Conservation (phyloP, 92 coral and sea anemone genomes). For the Phenganax subtilis region DNA sequence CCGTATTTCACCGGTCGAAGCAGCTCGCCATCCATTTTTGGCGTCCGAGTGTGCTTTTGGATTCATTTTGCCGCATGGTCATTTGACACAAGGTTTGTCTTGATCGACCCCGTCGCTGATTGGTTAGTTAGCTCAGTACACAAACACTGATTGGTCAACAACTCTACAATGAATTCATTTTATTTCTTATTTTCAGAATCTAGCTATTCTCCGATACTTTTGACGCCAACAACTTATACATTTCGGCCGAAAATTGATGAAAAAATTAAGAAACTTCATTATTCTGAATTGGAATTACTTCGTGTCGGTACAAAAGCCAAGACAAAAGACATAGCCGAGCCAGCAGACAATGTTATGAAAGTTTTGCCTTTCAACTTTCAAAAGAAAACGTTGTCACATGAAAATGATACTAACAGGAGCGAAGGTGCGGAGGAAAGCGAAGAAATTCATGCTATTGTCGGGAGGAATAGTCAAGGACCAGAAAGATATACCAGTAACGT, state of each 20-base stretch:
- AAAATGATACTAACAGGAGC: neutral
- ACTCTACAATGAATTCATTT: neutral
- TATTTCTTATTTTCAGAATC: neutral
- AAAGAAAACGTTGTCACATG: neutral
- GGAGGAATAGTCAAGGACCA: neutral
- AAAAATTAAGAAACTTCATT: constrained; percentile 9
- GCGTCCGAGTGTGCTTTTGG: constrained; percentile 32
- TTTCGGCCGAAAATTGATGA: constrained; percentile 26
- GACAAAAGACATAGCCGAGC: neutral
- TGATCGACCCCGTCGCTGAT: neutral
- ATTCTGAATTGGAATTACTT: constrained; percentile 19
- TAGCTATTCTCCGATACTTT: neutral
- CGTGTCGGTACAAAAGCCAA: constrained; percentile 22
- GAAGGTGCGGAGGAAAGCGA: neutral
- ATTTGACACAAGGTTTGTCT: constrained; percentile 20
- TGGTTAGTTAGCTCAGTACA: neutral
- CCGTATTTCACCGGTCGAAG: constrained; percentile 1
- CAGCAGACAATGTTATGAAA: constrained; percentile 16
- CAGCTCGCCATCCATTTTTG: constrained; percentile 22
- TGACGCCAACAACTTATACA: constrained; percentile 25
- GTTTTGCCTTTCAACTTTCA: constrained; percentile 23
- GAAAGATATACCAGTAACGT: neutral
- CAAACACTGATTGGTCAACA: neutral
- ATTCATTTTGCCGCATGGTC: neutral
- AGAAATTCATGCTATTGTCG: too few species aligned